Evolutionary conservation across 2,888 invertebrate genomes (phyloP).

Genomic region (Dynastes grantii): DNA sequence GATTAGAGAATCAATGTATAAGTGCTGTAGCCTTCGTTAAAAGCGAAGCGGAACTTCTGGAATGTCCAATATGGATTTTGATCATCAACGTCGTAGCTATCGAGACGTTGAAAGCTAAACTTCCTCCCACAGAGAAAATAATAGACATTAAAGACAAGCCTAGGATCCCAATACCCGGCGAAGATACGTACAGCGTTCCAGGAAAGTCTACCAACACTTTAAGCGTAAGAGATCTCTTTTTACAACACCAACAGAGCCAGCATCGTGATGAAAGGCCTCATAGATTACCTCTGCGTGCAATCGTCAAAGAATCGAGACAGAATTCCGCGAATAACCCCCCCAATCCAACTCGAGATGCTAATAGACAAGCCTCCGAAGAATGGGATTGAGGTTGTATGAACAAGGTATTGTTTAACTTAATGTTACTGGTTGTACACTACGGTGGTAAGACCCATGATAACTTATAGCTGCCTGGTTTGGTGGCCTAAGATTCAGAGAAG

Average conservation of each 20-base stretch:
- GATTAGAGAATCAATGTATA: slow-evolving; percentile 80
- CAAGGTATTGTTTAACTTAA: too few species aligned
- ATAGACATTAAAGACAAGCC: slow-evolving; percentile 75
- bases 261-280: slow-evolving; percentile 73
- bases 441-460: too few species aligned
- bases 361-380: slow-evolving; percentile 62
- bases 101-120: slow-evolving; percentile 82
- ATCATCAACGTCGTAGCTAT: slow-evolving; percentile 86
- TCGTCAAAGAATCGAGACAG: slow-evolving; percentile 70
- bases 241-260: slow-evolving; percentile 68
- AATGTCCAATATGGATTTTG: slow-evolving; percentile 86
- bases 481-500: too few species aligned
- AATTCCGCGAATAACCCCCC: neutral
- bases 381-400: too few species aligned
- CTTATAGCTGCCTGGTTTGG: too few species aligned
- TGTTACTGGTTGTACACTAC: too few species aligned
- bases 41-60: slow-evolving; percentile 78
- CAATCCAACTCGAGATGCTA: neutral
- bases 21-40: slow-evolving; percentile 82
- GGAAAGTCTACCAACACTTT: slow-evolving; percentile 52
- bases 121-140: slow-evolving; percentile 74
- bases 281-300: slow-evolving; percentile 76
- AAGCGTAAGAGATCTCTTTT: slow-evolving; percentile 74
- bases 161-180: slow-evolving; percentile 75
- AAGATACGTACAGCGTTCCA: slow-evolving; percentile 76